These are phyloP conservation scores for Podarcis cretensis DNA, from an alignment of 2,113 vertebrate species.

Conservation along the genomic window DNA sequence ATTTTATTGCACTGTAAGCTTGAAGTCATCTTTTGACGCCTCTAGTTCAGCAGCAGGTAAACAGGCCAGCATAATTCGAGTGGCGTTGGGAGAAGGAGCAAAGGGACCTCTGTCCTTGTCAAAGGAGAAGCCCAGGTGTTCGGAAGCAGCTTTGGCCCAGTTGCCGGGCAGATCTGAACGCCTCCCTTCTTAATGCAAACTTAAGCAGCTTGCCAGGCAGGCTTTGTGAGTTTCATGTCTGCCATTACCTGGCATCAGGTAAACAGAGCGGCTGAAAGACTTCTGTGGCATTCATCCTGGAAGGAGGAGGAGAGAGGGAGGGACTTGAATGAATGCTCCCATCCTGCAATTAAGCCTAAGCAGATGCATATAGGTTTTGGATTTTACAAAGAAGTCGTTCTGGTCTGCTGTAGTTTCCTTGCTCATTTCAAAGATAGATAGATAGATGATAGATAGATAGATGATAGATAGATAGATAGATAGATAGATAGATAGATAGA, in stretches of 20 bases:
- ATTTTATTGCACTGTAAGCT: too few species aligned
- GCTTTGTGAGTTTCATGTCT: neutral
- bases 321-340: neutral
- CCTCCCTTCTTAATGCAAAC: neutral
- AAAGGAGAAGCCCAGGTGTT: neutral
- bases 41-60: neutral
- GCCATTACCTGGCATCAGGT: neutral
- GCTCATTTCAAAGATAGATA: too few species aligned
- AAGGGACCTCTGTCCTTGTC: neutral
- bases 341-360: neutral
- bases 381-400: too few species aligned
- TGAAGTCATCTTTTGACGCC: neutral
- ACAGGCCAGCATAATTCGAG: neutral
- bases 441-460: too few species aligned
- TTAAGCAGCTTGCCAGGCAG: neutral
- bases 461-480: too few species aligned
- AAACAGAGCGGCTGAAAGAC: neutral
- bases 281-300: neutral
- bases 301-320: neutral
- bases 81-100: neutral
- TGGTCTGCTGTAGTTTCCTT: too few species aligned
- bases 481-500: too few species aligned
- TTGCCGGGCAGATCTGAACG: neutral
- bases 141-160: neutral
- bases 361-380: too few species aligned